Base-by-base conservation (phyloP, 2,113 vertebrate genomes). In the Pardalotus punctatus region DNA sequence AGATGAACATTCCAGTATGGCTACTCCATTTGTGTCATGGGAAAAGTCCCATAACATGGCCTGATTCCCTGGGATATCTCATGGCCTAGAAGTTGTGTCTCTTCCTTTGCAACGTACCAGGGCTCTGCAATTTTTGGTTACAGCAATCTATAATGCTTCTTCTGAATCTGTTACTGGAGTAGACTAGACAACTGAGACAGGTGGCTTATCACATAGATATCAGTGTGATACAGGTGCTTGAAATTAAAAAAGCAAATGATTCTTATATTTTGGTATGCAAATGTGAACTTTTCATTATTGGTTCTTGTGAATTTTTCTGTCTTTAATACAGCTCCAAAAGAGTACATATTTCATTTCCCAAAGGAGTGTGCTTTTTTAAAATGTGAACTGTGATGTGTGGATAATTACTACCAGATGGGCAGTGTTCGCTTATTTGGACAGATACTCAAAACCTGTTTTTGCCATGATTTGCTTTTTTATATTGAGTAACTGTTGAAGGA, bases 1-100 rank as follows among this genome's bases (percentile, higher is more conserved):
- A 70, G n/a, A 27, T 12, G 29, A 51, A 12, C 5, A 1, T 69
- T 54, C 25, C 62, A 36, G 50, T 28, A 10, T 33, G 28, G 28
- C 64, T 28, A 4, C 27, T 38, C 3, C 35, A 7, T 58, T 73
- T 92, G 36, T 57, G 43, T 62, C 20, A 2, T 7, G 7, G 33
- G 29, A 70, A 11, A 36, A 50, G 50, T 70, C 6, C 23, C 15
- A 29, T 1, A 1, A 6, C 6, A 5, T 0, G 0, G 31, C 48
- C 24, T 4, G 24, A 40, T 71, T 72, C 27, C 29, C 38, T 15
- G 27, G 16, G 65, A 9, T 56, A 5, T 65, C 80, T 73, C 36
- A 24, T 12, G 33, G 77, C 42, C 50, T 29, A 2, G 13, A 10
- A 74, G 20, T n/a, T 57, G 27, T 74, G 35, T 35, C 35, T 48